Percentiles rank a stretch among this genome's conserved stretches.
phyloP scores from a whole-genome alignment of 2,797 vertebrate genomes.

The Caiman crocodilus region DNA sequence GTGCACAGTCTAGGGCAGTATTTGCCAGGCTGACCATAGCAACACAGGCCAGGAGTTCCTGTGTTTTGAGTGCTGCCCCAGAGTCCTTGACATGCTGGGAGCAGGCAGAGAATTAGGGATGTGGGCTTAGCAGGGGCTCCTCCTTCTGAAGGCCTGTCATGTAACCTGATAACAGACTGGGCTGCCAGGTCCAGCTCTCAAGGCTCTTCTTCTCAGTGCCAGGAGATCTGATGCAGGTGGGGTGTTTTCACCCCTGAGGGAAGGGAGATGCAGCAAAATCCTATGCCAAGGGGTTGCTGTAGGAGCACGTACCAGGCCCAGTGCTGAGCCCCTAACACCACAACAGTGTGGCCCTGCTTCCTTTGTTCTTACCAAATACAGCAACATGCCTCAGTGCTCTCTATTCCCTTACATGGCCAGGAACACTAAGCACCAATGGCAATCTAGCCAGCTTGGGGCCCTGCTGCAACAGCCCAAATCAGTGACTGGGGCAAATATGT shows the following conservation, averaged over 20 bases:
- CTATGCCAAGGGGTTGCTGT: not conserved
- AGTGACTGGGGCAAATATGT: not conserved
- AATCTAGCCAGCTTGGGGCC: too few species aligned
- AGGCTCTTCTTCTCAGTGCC: not conserved
- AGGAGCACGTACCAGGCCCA: fast-evolving
- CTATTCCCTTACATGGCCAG: conserved; percentile 70
- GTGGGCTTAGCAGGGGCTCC: too few species aligned
- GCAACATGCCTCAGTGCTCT: fast-evolving
- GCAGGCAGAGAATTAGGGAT: too few species aligned
- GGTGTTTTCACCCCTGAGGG: not conserved
- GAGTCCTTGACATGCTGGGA: too few species aligned
- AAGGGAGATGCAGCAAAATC: not conserved
- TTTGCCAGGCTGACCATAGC: too few species aligned
- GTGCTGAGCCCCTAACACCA: not conserved
- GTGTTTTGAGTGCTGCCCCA: too few species aligned
- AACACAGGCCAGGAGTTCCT: too few species aligned
- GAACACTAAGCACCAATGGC: not conserved
- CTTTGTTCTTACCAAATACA: conserved; percentile 10
- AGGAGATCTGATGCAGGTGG: too few species aligned
- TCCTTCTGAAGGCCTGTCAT: not conserved
- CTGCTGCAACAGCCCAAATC: not conserved
- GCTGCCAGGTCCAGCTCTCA: not conserved
- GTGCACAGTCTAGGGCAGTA: too few species aligned
- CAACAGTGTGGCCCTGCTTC: not conserved
- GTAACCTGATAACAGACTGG: not conserved